These are phyloP conservation scores for Epinephelus cyanopodus DNA, from an alignment of 2,113 vertebrate genomes.

Conservation along the genomic window DNA sequence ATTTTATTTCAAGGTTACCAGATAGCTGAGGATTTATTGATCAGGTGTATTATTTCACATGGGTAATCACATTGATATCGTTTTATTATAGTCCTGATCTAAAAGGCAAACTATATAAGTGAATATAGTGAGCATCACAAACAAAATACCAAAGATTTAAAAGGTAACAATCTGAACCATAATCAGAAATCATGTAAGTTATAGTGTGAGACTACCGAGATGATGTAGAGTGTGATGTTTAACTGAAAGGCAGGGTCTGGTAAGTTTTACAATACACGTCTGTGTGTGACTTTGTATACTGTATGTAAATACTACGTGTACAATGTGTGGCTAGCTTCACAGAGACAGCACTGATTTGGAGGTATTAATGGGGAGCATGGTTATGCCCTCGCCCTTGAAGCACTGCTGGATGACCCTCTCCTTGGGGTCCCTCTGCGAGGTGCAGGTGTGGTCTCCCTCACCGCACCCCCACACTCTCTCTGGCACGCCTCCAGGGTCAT, in stretches of 20 bases:
- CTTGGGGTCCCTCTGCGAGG: constrained; percentile 23
- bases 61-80: neutral
- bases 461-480: constrained; percentile 76
- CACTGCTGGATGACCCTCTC: constrained; percentile 36
- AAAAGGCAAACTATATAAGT: constrained; percentile 7
- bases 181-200: neutral
- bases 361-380: neutral
- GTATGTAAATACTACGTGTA: constrained; percentile 1
- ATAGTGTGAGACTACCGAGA: neutral
- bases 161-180: neutral
- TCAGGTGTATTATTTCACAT: neutral
- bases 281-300: constrained; percentile 1
- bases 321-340: neutral
- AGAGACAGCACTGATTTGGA: neutral
- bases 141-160: constrained; percentile 3
- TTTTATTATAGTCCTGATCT: neutral
- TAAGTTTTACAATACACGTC: constrained; percentile 15
- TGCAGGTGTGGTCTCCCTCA: neutral
- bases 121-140: constrained; percentile 5
- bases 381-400: constrained; percentile 51
- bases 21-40: constrained; percentile 36
- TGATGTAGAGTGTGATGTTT: neutral
- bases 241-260: constrained; percentile 21
- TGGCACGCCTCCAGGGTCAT: constrained; percentile 87
- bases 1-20: neutral